These are phyloP conservation scores for Tetragnatha versicolor DNA, from an alignment of 1,140 invertebrate species.

Conservation along the genomic window DNA sequence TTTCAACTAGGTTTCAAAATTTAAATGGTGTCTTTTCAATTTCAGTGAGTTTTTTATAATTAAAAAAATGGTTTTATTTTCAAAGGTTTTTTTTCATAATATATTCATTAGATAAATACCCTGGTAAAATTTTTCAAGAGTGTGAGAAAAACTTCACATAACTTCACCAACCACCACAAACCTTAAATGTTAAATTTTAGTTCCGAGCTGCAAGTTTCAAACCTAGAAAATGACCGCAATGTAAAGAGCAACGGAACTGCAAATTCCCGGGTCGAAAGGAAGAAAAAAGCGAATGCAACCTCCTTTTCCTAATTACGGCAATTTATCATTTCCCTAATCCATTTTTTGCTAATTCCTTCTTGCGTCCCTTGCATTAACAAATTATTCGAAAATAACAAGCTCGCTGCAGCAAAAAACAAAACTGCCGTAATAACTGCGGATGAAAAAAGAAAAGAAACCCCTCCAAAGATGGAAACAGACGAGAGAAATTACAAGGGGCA, in stretches of 20 bases:
- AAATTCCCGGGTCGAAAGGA: slow-evolving; percentile 9
- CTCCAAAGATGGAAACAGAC: slow-evolving; percentile 1
- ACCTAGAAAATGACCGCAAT: not conserved
- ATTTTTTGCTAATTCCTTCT: slow-evolving; percentile 32
- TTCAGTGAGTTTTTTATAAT: too few species aligned
- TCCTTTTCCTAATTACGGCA: slow-evolving; percentile 37
- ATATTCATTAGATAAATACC: too few species aligned
- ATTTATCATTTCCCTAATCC: slow-evolving; percentile 46
- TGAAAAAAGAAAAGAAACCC: slow-evolving; percentile 9
- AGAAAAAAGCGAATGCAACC: not conserved
- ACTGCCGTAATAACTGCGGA: slow-evolving; percentile 5
- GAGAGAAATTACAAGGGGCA: slow-evolving; percentile 16
- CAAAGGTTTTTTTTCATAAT: too few species aligned
- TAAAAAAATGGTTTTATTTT: too few species aligned
- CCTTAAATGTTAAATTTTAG: too few species aligned
- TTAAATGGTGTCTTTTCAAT: too few species aligned
- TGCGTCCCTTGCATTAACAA: slow-evolving; percentile 35
- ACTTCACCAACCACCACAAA: too few species aligned
- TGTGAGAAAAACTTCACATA: too few species aligned
- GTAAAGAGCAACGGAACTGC: not conserved
- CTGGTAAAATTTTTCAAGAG: too few species aligned
- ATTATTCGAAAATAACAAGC: slow-evolving; percentile 45
- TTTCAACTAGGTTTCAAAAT: too few species aligned
- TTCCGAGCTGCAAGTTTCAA: too few species aligned
- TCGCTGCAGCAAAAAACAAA: slow-evolving; percentile 3